A percentile compares a stretch with the other conserved stretches of the same genome.
These are phyloP conservation scores for Melanerpes aurifrons DNA, from an alignment of 2,113 vertebrate species.

Conservation along the genomic window DNA sequence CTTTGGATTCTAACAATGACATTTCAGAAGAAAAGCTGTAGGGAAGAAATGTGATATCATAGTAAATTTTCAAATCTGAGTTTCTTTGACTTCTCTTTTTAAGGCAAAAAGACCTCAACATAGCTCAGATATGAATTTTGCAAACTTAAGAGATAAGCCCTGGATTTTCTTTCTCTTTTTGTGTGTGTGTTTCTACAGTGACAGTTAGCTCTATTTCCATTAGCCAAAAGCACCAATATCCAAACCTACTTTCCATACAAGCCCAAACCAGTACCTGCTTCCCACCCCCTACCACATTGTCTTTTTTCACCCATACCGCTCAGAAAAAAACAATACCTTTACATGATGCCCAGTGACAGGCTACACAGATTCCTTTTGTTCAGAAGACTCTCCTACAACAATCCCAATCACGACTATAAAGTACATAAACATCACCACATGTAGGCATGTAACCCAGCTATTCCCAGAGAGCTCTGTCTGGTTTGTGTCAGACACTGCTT, in stretches of 20 bases:
- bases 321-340: neutral
- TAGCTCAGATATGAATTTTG: neutral
- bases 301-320: neutral
- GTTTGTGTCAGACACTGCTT: neutral
- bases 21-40: neutral
- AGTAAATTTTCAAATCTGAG: neutral
- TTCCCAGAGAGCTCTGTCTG: neutral
- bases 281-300: neutral
- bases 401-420: neutral
- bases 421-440: neutral
- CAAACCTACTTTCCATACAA: neutral
- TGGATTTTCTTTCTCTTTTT: neutral
- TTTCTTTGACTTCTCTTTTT: neutral
- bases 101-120: neutral
- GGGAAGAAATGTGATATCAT: neutral
- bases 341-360: neutral
- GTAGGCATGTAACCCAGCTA: neutral
- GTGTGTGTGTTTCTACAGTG: neutral
- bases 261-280: neutral
- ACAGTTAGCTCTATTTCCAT: neutral
- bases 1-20: neutral
- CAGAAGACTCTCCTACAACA: neutral
- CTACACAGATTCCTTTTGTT: neutral
- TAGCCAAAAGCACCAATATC: neutral
- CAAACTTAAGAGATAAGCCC: neutral